Evolutionary conservation across 92 coral and sea anemone species (phyloP).

Genomic region (Porites evermanni): DNA sequence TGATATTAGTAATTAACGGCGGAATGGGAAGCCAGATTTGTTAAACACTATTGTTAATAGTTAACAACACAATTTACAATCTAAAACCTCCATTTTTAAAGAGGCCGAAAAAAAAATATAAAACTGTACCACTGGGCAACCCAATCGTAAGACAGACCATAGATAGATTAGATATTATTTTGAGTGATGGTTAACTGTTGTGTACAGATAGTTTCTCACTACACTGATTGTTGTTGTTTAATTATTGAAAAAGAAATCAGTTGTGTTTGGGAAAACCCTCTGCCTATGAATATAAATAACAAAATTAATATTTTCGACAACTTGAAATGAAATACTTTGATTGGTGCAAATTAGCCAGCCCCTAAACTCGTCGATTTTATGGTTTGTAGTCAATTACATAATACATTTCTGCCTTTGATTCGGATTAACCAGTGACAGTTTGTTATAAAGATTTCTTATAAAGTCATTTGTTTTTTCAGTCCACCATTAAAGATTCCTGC

Average conservation of each 20-base stretch:
- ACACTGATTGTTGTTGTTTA: slow-evolving; percentile 7
- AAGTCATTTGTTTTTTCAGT: no score
- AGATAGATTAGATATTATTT: no score
- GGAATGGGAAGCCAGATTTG: slow-evolving; percentile 19
- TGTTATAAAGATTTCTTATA: no score
- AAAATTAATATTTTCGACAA: not conserved
- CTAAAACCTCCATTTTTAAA: not conserved
- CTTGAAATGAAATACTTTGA: slow-evolving; percentile 10
- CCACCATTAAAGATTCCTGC: no score
- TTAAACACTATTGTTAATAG: not conserved
- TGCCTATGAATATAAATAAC: not conserved
- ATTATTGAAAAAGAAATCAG: slow-evolving; percentile 1
- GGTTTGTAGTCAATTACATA: no score
- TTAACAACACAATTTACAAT: not conserved
- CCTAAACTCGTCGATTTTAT: not conserved
- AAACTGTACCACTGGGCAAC: not conserved
- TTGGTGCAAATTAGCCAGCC: not conserved
- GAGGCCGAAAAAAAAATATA: not conserved
- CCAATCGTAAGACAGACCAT: no score
- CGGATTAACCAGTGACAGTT: no score
- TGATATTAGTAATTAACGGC: not conserved
- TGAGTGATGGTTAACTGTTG: not conserved
- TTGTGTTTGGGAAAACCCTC: not conserved
- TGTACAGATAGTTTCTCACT: not conserved
- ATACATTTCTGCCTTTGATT: no score